A percentile compares a stretch with the other conserved stretches of the same genome.
phyloP scores from a whole-genome alignment of 1,140 invertebrate genomes.

The Pararge aegeria region DNA sequence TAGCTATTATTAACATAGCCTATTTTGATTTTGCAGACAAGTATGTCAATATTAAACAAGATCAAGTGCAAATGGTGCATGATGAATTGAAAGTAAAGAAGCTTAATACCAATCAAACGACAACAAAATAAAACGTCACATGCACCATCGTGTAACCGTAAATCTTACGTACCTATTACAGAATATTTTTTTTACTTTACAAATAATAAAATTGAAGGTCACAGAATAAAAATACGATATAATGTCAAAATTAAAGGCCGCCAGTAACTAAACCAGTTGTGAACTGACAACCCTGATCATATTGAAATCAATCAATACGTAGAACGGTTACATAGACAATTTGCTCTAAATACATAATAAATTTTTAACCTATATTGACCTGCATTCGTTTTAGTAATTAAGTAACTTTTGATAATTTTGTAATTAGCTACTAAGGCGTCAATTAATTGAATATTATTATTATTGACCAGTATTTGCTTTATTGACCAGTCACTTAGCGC shows the following conservation, averaged over 20 bases:
- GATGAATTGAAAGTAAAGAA: too few relatives aligned
- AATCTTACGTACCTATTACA: neutral
- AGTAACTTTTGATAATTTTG: neutral
- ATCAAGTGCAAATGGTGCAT: too few relatives aligned
- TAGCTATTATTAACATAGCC: too few relatives aligned
- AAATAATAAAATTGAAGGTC: neutral
- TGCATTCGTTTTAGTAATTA: neutral
- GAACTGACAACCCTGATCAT: conserved; percentile 15
- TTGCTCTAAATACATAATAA: conserved; percentile 18
- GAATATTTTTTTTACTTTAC: neutral
- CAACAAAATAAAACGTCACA: too few relatives aligned
- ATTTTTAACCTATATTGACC: neutral
- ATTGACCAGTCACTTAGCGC: too few relatives aligned
- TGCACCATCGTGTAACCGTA: too few relatives aligned
- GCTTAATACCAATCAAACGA: too few relatives aligned
- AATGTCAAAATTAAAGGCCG: conserved; percentile 2
- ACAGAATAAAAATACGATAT: conserved; percentile 1
- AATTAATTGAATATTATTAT: too few relatives aligned
- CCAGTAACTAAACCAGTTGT: conserved; percentile 13
- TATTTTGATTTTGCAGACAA: too few relatives aligned
- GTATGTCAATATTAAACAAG: too few relatives aligned
- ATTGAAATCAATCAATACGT: conserved; percentile 15
- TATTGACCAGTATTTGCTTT: too few relatives aligned
- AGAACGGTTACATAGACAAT: conserved; percentile 10
- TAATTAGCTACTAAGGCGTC: neutral